Conservation (phyloP, 2,888 invertebrate genomes). For the Meteorus cinctellus region DNA sequence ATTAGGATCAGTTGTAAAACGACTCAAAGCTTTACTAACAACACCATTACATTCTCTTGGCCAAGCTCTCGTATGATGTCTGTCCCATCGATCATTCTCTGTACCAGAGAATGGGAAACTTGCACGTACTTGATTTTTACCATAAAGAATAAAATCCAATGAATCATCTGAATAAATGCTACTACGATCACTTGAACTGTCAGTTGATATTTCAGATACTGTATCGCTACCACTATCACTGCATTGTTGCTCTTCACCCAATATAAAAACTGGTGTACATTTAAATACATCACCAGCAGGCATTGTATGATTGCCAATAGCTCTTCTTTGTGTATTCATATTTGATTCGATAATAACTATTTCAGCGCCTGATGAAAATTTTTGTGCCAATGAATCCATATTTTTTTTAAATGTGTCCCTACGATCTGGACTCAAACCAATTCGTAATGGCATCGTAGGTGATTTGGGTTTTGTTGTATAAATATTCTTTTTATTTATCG, state of each 20-base stretch:
- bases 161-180: constrained; percentile 75
- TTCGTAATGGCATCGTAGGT: constrained; percentile 58
- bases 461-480: constrained; percentile 51
- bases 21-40: constrained; percentile 72
- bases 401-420: constrained; percentile 72
- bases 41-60: constrained; percentile 74
- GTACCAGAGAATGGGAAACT: constrained; percentile 68
- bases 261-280: constrained; percentile 72
- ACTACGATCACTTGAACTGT: constrained; percentile 75
- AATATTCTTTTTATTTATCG: constrained; percentile 39
- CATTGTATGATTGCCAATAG: constrained; percentile 72
- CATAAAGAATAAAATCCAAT: constrained; percentile 72
- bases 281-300: constrained; percentile 72
- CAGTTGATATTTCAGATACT: constrained; percentile 75
- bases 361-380: constrained; percentile 68
- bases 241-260: constrained; percentile 68
- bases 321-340: constrained; percentile 60
- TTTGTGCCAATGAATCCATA: constrained; percentile 72
- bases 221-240: constrained; percentile 74
- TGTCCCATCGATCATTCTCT: constrained; percentile 67
- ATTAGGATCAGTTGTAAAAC: constrained; percentile 67
- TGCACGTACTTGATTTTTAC: constrained; percentile 68
- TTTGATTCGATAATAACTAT: constrained; percentile 66
- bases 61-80: constrained; percentile 65
- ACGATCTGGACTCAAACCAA: constrained; percentile 71